These are phyloP conservation scores for Colletes latitarsis DNA, from an alignment of 1,140 invertebrate genomes.

Conservation along the genomic window DNA sequence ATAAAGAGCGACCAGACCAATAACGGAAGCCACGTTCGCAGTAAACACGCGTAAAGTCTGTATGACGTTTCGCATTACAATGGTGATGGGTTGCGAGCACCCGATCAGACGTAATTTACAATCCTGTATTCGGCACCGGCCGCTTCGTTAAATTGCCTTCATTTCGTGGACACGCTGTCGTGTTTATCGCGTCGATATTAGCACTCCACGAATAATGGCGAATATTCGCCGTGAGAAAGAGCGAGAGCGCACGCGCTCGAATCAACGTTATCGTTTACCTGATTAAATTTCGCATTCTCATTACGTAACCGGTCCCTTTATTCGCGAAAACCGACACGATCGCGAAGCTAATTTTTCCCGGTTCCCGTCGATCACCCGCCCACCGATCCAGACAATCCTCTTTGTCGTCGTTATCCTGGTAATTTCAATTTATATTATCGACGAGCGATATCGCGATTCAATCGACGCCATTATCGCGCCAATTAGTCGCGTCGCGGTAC, in stretches of 20 bases:
- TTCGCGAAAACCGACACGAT: neutral
- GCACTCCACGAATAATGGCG: slow-evolving; percentile 37
- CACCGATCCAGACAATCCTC: neutral
- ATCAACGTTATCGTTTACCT: slow-evolving; percentile 51
- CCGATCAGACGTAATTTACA: slow-evolving; percentile 42
- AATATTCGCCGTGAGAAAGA: slow-evolving; percentile 26
- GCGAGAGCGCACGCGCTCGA: neutral
- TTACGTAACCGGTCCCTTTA: neutral
- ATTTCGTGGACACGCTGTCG: slow-evolving; percentile 41
- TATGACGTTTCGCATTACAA: slow-evolving; percentile 37
- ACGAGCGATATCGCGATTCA: slow-evolving; percentile 4
- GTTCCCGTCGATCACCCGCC: neutral
- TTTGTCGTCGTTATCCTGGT: neutral
- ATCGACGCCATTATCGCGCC: neutral
- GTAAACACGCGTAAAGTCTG: slow-evolving; percentile 25
- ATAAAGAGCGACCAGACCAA: slow-evolving; percentile 9
- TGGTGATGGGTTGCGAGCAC: neutral
- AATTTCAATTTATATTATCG: slow-evolving; percentile 10
- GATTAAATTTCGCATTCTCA: slow-evolving; percentile 42
- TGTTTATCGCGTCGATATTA: slow-evolving; percentile 48
- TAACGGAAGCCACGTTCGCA: neutral
- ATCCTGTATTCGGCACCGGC: slow-evolving; percentile 5
- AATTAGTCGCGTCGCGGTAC: neutral
- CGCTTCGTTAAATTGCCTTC: slow-evolving; percentile 52
- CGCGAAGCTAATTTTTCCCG: slow-evolving; percentile 8